phyloP scores from a whole-genome alignment of 2,888 invertebrate genomes.

The Lymantria monacha region DNA sequence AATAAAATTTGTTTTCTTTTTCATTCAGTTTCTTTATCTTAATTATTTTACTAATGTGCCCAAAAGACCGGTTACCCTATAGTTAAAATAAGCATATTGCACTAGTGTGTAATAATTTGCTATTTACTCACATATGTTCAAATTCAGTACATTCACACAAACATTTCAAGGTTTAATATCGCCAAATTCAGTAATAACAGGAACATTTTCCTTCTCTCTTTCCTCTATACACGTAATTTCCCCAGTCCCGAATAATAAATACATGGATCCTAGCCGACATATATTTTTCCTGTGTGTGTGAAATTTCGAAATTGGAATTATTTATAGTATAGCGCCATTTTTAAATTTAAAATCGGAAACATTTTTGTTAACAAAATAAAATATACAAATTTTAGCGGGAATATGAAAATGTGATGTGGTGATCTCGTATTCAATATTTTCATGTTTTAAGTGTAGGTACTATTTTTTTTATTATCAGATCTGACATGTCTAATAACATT shows the following conservation, averaged over 20 bases:
- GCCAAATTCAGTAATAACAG: conserved; percentile 50
- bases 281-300: conserved; percentile 17
- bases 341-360: conserved; percentile 25
- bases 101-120: conserved; percentile 58
- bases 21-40: too few species aligned
- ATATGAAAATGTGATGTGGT: too few species aligned
- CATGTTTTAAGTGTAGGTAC: too few species aligned
- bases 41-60: too few species aligned
- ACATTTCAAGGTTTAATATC: conserved; percentile 56
- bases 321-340: conserved; percentile 28
- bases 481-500: too few species aligned
- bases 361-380: conserved; percentile 12
- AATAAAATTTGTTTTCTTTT: too few species aligned
- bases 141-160: conserved; percentile 20
- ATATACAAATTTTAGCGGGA: too few species aligned
- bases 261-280: conserved; percentile 58
- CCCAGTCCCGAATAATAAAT: conserved; percentile 62
- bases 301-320: conserved; percentile 23
- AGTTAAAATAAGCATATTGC: conserved; percentile 31
- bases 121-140: conserved; percentile 37
- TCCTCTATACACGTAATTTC: conserved; percentile 46
- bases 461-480: too few species aligned
- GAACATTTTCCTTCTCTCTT: conserved; percentile 35
- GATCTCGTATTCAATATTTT: too few species aligned
- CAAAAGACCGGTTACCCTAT: conserved; percentile 18